Conservation (phyloP, 2,888 invertebrate species). For the Sympetrum striolatum region DNA sequence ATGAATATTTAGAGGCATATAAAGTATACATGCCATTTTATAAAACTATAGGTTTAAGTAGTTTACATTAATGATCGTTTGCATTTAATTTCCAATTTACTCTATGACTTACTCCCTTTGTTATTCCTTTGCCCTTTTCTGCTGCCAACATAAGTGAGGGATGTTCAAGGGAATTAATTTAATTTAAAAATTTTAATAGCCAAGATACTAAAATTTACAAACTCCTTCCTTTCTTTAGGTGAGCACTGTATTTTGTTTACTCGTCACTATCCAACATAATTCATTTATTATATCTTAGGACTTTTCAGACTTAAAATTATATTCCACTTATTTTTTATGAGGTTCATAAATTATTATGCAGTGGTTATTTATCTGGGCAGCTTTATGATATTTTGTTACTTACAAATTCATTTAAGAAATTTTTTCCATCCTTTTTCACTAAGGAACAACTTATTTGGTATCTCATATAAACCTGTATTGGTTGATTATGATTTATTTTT, state of each 20-base stretch:
- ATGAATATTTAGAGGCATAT: not conserved
- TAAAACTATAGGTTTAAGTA: not conserved
- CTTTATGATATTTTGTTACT: too few species aligned
- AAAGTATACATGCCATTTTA: not conserved
- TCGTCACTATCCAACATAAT: not conserved
- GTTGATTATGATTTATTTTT: too few species aligned
- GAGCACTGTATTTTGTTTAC: not conserved
- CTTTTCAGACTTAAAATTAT: too few species aligned
- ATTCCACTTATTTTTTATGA: too few species aligned
- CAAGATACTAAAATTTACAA: not conserved
- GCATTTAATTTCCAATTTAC: not conserved
- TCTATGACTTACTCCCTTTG: not conserved
- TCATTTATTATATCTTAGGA: too few species aligned
- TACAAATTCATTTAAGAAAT: too few species aligned
- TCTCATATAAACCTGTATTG: too few species aligned
- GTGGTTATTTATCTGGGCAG: too few species aligned
- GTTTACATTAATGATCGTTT: not conserved
- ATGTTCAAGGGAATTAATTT: not conserved
- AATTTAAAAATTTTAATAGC: not conserved
- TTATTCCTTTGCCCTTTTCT: not conserved
- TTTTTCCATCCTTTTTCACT: too few species aligned
- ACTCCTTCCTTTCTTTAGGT: not conserved
- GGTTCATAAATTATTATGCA: too few species aligned
- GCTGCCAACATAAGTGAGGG: not conserved
- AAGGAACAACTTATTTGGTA: too few species aligned